Base-by-base conservation (phyloP, 2,888 invertebrate species). In the Scaptomyza caliginosa region DNA sequence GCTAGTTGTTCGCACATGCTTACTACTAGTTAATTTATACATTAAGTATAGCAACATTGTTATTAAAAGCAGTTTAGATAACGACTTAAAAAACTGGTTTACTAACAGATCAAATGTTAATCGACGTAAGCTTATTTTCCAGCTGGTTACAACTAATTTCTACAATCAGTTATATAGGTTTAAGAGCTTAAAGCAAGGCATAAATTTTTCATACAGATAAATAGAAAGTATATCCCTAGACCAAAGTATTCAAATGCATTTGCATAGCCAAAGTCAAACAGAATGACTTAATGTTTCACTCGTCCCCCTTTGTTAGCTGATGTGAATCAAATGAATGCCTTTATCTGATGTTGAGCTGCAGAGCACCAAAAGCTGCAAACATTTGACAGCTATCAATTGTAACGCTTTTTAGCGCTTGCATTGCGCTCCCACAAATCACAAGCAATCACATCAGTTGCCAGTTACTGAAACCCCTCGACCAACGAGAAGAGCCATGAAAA, bases 391-490 rank as follows among this genome's bases (percentile, higher is more conserved):
- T 39, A 8, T 8, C 70, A 66, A 74, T 57, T 60, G 55, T 24
- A 23, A 17, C 16, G 36, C 68, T 40, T 17, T 13, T 28, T 52
- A 28, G 24, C 32, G 10, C n/a, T 7, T 5, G 24, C 34, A 56
- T 52, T 49, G 40, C 49, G 56, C 38, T 49, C 46, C 60, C 71
- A 86, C 86, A 86, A 81, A 81, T 81, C 81, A 80, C 67, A 60
- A 77, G 72, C 77, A 83, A 79, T 83, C 80, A 77, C 46, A 39
- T 24, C 60, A 57, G 55, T 57, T 57, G 57, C 66, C 66, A 68
- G 74, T 62, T 58, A 46, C 58, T 43, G 69, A 50, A 42, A 32
- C 39, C 51, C 51, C 64, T 55, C 40, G 28, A 62, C 57, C 70
- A 74, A 74, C 40, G 36, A 30, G 50, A 48, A 34, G 48, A 39